phyloP scores from a whole-genome alignment of 2,797 vertebrate genomes.

The Phoeniculus purpureus region DNA sequence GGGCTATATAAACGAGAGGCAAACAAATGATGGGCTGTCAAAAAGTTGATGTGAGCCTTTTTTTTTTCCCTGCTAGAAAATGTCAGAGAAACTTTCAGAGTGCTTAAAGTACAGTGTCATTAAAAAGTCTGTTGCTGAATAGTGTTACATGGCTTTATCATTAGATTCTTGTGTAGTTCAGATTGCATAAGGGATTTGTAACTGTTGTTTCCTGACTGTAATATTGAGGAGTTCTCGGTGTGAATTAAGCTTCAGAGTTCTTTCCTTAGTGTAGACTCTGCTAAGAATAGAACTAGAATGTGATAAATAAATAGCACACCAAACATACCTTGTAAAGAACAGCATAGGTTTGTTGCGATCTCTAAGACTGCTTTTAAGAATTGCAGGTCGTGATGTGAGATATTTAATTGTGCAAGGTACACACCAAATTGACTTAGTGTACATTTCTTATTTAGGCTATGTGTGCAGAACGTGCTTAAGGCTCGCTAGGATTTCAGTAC shows the following conservation, averaged over 20 bases:
- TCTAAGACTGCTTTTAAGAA: neutral
- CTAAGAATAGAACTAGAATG: neutral
- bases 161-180: neutral
- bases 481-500: neutral
- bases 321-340: neutral
- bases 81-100: neutral
- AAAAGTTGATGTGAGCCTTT: neutral
- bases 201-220: neutral
- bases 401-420: neutral
- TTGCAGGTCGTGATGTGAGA: neutral
- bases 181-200: neutral
- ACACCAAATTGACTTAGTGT: neutral
- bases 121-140: neutral
- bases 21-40: neutral
- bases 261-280: neutral
- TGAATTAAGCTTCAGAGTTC: neutral
- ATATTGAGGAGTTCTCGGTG: neutral
- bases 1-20: neutral
- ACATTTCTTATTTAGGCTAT: neutral
- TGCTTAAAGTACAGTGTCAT: neutral
- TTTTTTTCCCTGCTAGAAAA: neutral
- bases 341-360: neutral
- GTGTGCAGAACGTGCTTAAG: neutral
- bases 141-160: rapidly evolving
- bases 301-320: neutral